Evolutionary conservation across 1,140 invertebrate genomes (phyloP).

Genomic region (Charaxes varanes): DNA sequence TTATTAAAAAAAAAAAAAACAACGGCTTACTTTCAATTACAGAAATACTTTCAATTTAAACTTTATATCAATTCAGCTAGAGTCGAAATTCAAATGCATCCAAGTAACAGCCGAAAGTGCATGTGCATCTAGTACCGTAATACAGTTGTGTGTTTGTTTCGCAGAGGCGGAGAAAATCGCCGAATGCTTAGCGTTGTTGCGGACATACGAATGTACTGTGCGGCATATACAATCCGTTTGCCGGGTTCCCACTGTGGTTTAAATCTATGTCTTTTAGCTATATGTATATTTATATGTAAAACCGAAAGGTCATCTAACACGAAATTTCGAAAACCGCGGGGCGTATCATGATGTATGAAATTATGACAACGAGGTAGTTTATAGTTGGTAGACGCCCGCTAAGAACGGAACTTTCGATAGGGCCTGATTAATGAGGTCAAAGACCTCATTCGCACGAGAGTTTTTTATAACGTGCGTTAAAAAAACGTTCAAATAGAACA

Average conservation of each 20-base stretch:
- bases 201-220: background rate
- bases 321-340: background rate
- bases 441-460: too few species aligned
- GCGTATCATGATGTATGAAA: too few species aligned
- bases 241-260: constrained; percentile 1
- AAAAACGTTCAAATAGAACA: too few species aligned
- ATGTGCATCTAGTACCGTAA: constrained; percentile 15
- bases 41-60: too few species aligned
- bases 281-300: too few species aligned
- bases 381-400: too few species aligned
- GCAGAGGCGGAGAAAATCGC: constrained; percentile 58
- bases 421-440: too few species aligned
- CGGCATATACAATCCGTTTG: constrained; percentile 4
- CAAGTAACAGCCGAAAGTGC: constrained; percentile 1
- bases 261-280: background rate
- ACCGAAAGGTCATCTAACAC: background rate
- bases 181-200: constrained; percentile 50
- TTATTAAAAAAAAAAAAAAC: too few species aligned
- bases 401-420: too few species aligned
- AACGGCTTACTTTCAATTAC: too few species aligned
- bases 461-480: too few species aligned
- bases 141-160: constrained; percentile 38
- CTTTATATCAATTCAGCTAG: constrained; percentile 8
- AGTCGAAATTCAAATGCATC: constrained; percentile 3
- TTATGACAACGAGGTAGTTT: too few species aligned